Evolutionary conservation across 2,888 invertebrate species (phyloP), one percentile per base, ranked within the genome.

Genomic region (Polydrusus pterygomalis): DNA sequence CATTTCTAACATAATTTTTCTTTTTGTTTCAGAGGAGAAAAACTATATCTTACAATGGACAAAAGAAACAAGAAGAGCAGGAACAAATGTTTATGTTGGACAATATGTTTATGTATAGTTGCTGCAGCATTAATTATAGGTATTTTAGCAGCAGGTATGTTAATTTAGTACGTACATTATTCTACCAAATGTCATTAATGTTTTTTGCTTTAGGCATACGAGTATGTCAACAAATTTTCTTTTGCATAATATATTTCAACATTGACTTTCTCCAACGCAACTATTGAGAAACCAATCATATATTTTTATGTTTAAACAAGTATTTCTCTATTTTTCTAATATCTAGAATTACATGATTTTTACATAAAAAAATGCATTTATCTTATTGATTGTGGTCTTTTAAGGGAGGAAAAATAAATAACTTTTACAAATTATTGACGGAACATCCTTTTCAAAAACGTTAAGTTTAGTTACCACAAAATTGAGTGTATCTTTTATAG

Each of bases 31-130:
- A 94, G 95, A 87, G 94, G 95, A 71, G 95, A 95, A 87, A 95
- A 95, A 85, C 87, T 95, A 71, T 95, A 94, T 85, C 93, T 95
- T 75, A 95, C 95, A 13, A 94, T 94, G 84, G 95, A 95, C 87
- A 94, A 94, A 85, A 89, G 94, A 69, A 91, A 92, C 58, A 92
- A 91, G 85, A 92, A 92, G 83, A 90, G 91, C 72, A 92, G 92
- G 84, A 91, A 92, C 80, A 90, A 90, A 84, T 89, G 90, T 81
- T 85, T 90, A 20, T 94, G 94, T 86, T 94, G 94, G 93, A 91
- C 91, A 34, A 88, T 93, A 70, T 91, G 93, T 77, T 89, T 92
- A 47, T 89, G 92, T 25, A 88, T 93, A 63, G 89, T 93, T 18
- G 90, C 91, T 15, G 90, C 92, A 49, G 91, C 92, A 30, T 89